phyloP scores from a whole-genome alignment of 2,888 invertebrate genomes.

The Cephus rjabovi region DNA sequence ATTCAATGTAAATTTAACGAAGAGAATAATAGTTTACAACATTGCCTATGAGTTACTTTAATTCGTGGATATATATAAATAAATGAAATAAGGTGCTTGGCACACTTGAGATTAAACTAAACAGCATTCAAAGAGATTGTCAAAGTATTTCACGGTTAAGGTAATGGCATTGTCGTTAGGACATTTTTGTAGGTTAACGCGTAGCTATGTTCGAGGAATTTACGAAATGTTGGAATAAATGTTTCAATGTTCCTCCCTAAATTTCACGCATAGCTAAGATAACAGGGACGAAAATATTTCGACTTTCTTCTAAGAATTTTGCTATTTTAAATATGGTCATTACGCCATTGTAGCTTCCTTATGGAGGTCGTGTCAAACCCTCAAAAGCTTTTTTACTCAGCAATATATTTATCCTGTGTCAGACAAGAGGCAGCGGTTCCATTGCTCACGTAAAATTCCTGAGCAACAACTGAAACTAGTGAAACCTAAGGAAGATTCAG shows the following conservation, averaged over 20 bases:
- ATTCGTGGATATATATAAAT: neutral
- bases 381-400: neutral
- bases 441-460: neutral
- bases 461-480: neutral
- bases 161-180: neutral
- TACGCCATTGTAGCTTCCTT: neutral
- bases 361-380: neutral
- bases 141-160: neutral
- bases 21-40: neutral
- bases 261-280: neutral
- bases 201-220: neutral
- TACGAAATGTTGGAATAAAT: neutral
- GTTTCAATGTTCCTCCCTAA: neutral
- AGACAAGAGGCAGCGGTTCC: neutral
- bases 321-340: neutral
- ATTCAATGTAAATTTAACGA: neutral
- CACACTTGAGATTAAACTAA: neutral
- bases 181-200: neutral
- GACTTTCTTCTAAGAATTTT: neutral
- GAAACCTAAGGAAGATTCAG: neutral
- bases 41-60: neutral
- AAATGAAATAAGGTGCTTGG: neutral
- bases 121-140: neutral
- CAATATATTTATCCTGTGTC: neutral
- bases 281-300: neutral